Evolutionary conservation across 92 coral and sea anemone genomes (phyloP).

Genomic region (Palythoa caribaeorum): DNA sequence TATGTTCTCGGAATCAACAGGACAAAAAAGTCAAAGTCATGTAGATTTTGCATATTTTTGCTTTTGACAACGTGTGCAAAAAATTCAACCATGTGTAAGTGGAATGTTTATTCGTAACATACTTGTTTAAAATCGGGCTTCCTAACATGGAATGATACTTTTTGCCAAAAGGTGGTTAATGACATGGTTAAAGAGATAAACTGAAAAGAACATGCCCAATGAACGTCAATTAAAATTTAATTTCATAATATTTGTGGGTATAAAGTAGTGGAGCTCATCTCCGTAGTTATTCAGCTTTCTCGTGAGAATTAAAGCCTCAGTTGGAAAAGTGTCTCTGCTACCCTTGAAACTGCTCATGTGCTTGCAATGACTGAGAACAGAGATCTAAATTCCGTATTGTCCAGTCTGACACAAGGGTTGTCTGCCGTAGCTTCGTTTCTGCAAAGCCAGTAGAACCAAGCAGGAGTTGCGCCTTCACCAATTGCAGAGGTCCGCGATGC

Average conservation of each 20-base stretch:
- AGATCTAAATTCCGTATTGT: not conserved
- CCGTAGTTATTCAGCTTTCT: not conserved
- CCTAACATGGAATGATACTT: conserved; percentile 1
- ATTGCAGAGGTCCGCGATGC: not conserved
- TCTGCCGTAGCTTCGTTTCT: conserved; percentile 1
- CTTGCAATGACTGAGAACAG: not conserved
- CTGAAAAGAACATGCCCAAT: not conserved
- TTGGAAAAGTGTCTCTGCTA: not conserved
- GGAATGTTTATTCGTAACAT: not conserved
- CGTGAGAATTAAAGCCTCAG: not conserved
- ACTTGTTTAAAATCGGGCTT: not conserved
- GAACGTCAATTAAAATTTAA: not conserved
- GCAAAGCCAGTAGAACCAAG: not conserved
- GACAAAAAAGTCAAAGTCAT: no score
- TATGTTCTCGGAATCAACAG: no score
- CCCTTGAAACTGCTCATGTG: not conserved
- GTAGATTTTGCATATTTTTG: not conserved
- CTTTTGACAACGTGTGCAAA: not conserved
- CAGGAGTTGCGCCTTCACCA: not conserved
- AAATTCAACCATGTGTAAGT: not conserved
- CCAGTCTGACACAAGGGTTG: not conserved
- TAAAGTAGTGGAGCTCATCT: not conserved
- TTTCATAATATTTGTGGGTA: not conserved
- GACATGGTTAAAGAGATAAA: not conserved
- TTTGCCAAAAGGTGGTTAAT: not conserved